Base-by-base conservation (phyloP, 1,140 invertebrate species). In the Cotesia vestalis region DNA sequence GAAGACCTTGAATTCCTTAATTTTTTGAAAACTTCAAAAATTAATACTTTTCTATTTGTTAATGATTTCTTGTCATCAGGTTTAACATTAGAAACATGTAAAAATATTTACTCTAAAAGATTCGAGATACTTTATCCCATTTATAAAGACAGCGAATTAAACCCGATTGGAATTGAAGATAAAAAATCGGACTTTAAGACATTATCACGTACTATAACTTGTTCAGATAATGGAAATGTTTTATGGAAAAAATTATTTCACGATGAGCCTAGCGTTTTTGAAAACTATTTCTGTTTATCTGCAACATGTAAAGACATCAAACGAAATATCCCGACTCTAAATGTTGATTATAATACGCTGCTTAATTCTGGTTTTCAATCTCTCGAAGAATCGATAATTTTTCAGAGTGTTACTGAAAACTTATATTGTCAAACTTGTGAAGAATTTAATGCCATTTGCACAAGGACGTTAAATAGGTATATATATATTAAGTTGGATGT, bases 401-500 rank as follows among this genome's bases (percentile, higher is more conserved):
- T 55, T 20, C 5, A 20, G 9, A 6, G 53, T 55, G n/a, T 55
- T 12, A 55, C 17, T n/a, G 9, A 55, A 4, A 55, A 55, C n/a
- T 1, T 55, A 12, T 55, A 9, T 55, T 55, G 8, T 20, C 9
- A 55, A 20, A 55, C 9, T 20, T 55, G 53, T 55, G 4, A 55
- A 5, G 4, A 1, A 9, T 1, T 12, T 12, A 55, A 55, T 9
- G 6, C 4, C 9, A 55, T 12, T 4, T n/a, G 12, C n/a, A 14
- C 8, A 20, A n/a, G 17, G n/a, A 55, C 53, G 53, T n/a, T 55
- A 4, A 55, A 55, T 55, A 55, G 12, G 17, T 55, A 55, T 55
- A 55, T 55, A 12, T 55, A 55, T 55, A 55, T 55, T 4, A 6
- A 55, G 17, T n/a, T 55, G 17, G 53, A 55, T 55, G 53, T 55